Evolutionary conservation across 2,113 vertebrate species (phyloP), one percentile per base, ranked within the genome.

Genomic region (Steatornis caripensis): DNA sequence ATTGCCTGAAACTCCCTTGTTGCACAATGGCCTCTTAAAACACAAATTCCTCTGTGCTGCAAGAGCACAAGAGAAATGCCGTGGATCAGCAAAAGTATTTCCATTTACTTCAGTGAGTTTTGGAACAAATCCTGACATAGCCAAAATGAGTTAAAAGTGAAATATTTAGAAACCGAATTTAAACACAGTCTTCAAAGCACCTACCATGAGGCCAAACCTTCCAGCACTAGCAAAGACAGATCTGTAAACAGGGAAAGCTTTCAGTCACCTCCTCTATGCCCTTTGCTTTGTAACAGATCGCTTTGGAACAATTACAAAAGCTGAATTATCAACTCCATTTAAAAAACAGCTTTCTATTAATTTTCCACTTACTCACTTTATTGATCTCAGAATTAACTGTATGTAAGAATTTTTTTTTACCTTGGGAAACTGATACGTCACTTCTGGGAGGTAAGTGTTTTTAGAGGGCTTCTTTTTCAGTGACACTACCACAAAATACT

Each of bases 371-470:
- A 68, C 9, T 93, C 45, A 39, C 53, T 54, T 87, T 11, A 57
- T 19, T 69, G 41, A 89, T 80, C 46, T 89, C 51, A 82, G 10
- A 84, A 87, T 68, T 14, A 81, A 49, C 32, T 26, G 13, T 37
- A 76, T 1, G 2, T 13, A 85, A 65, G 41, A 77, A 54, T 24
- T 87, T 66, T 70, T 30, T 69, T 95, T 98, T 98, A 99, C 99
- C 99, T 99, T 99, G 43, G 99, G 99, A 97, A 99, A 99, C 96
- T 99, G 99, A 97, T 99, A 99, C 18, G 99, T 99, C 96, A 99
- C 99, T 96, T 99, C 99, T 7, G 99, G 99, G 75, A 98, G 97
- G 95, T 99, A 99, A 57, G 99, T 99, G 96, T 98, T 99, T 97
- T 99, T 99, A 95, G 98, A 98, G 13, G 99, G 99, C 97, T 99